phyloP scores from a whole-genome alignment of 2,113 vertebrate genomes.

The Chaetops frenatus region DNA sequence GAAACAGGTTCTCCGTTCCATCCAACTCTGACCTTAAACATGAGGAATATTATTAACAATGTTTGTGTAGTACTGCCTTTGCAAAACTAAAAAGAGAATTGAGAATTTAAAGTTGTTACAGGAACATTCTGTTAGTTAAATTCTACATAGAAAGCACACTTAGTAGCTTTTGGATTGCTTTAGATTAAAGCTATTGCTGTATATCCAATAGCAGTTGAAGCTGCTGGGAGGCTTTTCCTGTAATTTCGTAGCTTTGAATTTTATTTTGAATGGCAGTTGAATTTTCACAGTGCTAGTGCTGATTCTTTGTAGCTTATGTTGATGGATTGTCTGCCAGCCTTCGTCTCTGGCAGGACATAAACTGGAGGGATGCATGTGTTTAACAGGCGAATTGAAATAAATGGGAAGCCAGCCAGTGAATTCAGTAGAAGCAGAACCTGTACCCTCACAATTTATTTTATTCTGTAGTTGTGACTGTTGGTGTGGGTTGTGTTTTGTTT shows the following conservation, averaged over 20 bases:
- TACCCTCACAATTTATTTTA: neutral
- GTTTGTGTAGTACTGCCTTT: neutral
- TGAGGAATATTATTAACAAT: neutral
- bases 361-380: neutral
- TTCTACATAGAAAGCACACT: neutral
- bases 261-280: neutral
- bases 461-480: neutral
- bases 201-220: neutral
- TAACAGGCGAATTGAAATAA: neutral
- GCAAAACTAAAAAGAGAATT: slow-evolving; percentile 14
- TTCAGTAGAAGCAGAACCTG: neutral
- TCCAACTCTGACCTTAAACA: neutral
- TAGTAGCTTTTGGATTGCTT: neutral
- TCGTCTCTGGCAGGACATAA: neutral
- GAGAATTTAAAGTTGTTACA: slow-evolving; percentile 5
- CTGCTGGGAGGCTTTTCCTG: neutral
- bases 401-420: neutral
- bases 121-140: neutral
- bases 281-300: neutral
- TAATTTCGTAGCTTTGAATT: slow-evolving; percentile 15
- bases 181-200: neutral
- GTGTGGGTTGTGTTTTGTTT: neutral
- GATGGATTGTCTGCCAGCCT: slow-evolving; percentile 31
- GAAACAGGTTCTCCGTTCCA: neutral
- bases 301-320: neutral